Base-by-base conservation (phyloP, 2,113 vertebrate genomes). In the Salvelinus alpinus region DNA sequence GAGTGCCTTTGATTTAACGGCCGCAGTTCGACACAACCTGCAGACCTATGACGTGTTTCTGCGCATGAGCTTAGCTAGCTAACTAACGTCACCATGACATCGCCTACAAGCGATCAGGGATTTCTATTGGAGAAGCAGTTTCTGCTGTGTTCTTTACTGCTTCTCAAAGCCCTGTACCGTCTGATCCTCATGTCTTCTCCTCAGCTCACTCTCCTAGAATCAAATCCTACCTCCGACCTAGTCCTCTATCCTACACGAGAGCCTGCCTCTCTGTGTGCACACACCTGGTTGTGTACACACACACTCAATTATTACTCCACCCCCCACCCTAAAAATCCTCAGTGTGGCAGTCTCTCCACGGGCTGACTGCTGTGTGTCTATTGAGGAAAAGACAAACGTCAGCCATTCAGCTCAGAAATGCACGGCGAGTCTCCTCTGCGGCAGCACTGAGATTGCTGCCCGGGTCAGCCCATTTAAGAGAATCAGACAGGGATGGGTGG, bases 331-430 rank as follows among this genome's bases (percentile, higher is more conserved):
- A 18, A 79, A 75, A 70, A 77, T 77, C 59, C 3, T 78, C 51
- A 25, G 38, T 71, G 38, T 71, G 24, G 62, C 71, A 54, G 57
- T 69, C 78, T 71, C 66, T 77, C 60, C 64, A 24, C 60, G 81
- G 51, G 70, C 80, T 85, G 87, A 86, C 89, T 81, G 81, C 84
- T 78, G 78, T 76, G 74, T 82, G 20, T 81, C 75, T 77, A 75
- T 82, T 82, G 74, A 74, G 73, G 78, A 54, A 75, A 78, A 81
- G 78, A 81, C 67, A 80, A 84, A 84, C 73, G 68, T 29, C 48
- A 76, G 70, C 65, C 65, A 44, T 82, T 86, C 72, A 76, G 71
- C 77, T 80, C 71, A 86, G 77, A 87, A 87, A 85, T 73, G 79
- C 66, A 74, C 81, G 70, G 87, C 74, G 71, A 80, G 81, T 87